These are phyloP conservation scores for Drosophila seguyi DNA, from an alignment of 1,140 invertebrate species.

Conservation along the genomic window DNA sequence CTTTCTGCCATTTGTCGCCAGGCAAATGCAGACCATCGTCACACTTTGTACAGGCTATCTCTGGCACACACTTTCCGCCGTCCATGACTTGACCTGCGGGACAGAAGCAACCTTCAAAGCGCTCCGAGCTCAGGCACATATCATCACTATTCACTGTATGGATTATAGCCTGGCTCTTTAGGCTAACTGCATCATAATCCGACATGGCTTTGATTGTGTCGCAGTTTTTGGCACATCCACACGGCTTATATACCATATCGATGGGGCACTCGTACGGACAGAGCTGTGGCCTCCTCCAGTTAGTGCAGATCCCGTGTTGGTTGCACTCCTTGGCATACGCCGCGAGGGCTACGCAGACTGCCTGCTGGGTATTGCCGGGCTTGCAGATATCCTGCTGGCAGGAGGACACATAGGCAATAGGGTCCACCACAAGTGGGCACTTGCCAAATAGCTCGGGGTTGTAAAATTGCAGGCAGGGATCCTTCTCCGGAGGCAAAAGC, in stretches of 20 bases:
- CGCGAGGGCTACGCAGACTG: constrained; percentile 88
- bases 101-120: constrained; percentile 93
- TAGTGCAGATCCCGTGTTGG: constrained; percentile 88
- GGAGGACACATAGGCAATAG: constrained; percentile 88
- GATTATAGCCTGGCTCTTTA: constrained; percentile 75
- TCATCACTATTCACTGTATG: constrained; percentile 85
- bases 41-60: constrained; percentile 74
- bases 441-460: constrained; percentile 88
- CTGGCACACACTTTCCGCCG: constrained; percentile 84
- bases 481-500: constrained; percentile 86
- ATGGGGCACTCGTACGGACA: constrained; percentile 88
- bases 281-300: constrained; percentile 89
- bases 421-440: constrained; percentile 91
- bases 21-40: constrained; percentile 85
- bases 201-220: constrained; percentile 85
- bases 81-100: constrained; percentile 88
- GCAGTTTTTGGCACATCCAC: constrained; percentile 91
- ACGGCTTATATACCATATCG: constrained; percentile 89
- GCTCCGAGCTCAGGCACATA: constrained; percentile 86
- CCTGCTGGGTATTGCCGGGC: constrained; percentile 85
- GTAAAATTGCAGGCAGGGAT: constrained; percentile 89
- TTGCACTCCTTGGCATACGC: constrained; percentile 91
- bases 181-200: constrained; percentile 85
- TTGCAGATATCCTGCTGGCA: constrained; percentile 90
- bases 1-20: constrained; percentile 87